Base-by-base conservation (phyloP, 2,888 invertebrate genomes). In the Heliconius cydno region DNA sequence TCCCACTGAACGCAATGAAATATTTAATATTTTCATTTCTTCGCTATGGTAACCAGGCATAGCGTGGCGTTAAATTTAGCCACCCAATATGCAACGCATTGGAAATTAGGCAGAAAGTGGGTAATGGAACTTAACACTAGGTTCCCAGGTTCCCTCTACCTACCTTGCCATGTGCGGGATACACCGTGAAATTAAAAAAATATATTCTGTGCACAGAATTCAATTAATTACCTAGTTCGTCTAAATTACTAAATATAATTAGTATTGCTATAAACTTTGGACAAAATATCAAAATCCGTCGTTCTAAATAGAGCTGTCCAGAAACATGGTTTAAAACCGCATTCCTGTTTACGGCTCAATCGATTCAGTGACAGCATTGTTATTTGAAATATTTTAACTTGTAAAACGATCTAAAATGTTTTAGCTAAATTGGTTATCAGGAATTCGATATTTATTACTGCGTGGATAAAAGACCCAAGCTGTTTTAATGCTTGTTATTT, bases 341-440 rank as follows among this genome's bases (percentile, higher is more conserved):
- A 73, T 73, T 60, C 57, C 57, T 30, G 34, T 60, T 15, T 73
- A 60, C 9, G 22, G 73, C 73, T 73, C n/a, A 34, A 60, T 60
- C 34, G 73, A 38, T 73, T 60, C 34, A 73, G 73, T 73, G 57
- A 73, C 57, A 73, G 73, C 73, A n/a, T 34, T 73, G n/a, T 73
- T 73, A n/a, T 73, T 73, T 60, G 73, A 73, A 73, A 73, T 73
- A 60, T 73, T 73, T 73, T 60, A 73, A 34, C 73, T 34, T 15
- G 12, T n/a, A 34, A n/a, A 72, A 30, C 30, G 71, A 52, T 30
- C 71, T 22, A 52, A 52, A 73, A 57, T 60, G 73, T 73, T 73
- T 73, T 60, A 73, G 73, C 34, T 73, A 73, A 34, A 73, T 73
- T 73, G 73, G 57, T 60, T 73, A 73, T 73, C n/a, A 34, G 57